Evolutionary conservation across 1,140 invertebrate species (phyloP).

Genomic region (Argopecten irradians): DNA sequence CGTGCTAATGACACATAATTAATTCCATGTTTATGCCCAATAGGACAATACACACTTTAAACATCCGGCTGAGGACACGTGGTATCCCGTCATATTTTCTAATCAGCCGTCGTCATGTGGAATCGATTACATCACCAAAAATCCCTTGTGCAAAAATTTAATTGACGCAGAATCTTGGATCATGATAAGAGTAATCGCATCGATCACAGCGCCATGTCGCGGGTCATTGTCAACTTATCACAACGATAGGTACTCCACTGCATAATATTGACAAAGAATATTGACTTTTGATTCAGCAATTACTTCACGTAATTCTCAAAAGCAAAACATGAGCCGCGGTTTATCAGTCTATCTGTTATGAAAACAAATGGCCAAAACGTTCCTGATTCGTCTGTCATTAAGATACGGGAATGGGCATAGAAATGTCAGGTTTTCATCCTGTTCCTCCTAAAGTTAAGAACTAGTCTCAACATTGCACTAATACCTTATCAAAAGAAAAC

Average conservation of each 20-base stretch:
- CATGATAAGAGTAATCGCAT: background rate
- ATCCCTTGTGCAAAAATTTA: background rate
- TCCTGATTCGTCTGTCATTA: conserved; percentile 10
- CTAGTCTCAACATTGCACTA: conserved; percentile 16
- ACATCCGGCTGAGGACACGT: background rate
- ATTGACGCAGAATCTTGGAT: background rate
- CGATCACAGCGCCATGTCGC: background rate
- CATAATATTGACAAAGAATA: conserved; percentile 11
- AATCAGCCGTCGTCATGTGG: background rate
- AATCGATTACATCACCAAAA: background rate
- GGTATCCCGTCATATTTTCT: background rate
- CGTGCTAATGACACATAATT: background rate
- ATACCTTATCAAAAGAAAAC: conserved; percentile 21
- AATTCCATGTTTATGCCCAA: background rate
- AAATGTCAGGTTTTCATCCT: conserved; percentile 1
- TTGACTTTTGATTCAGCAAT: conserved; percentile 11
- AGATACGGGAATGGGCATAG: conserved; percentile 1
- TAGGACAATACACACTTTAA: background rate
- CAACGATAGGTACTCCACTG: background rate
- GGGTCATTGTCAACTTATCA: background rate
- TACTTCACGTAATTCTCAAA: conserved; percentile 11
- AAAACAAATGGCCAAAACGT: background rate
- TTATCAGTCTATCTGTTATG: background rate
- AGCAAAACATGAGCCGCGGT: background rate
- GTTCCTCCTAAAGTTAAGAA: conserved; percentile 9